Evolutionary conservation across 2,797 vertebrate genomes (phyloP), one percentile per base, ranked within the genome.

Genomic region (Sparus aurata): DNA sequence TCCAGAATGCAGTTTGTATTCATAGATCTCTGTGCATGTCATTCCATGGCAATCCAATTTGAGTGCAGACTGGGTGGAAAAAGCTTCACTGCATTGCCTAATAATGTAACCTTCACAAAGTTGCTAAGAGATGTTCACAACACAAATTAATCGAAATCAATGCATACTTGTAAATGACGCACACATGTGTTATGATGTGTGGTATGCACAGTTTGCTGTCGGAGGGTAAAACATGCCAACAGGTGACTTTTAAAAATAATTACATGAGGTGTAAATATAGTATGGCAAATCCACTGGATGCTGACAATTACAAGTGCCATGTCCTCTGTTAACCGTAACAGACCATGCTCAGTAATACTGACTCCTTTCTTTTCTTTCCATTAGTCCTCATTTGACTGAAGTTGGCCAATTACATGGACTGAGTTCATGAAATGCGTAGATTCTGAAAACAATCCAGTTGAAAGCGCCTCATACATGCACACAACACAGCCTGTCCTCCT

Each of bases 401-500:
- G 49, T 16, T 1, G 50, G 30, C 30, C 30, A 30, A 30, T 30
- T 30, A 4, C 30, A 30, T 4, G 30, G 30, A 30, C 4, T 4
- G 30, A 30, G 3, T 30, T 30, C 6, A 30, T 30, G 34, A 34
- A 34, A 5, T 30, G 18, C 27, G 57, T 17, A 18, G 15, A 27
- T 23, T 12, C 27, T 60, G 55, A 59, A 47, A 61, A 61, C 41
- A 73, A 30, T 66, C 25, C 5, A 38, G 20, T 23, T 45, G 67
- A n/a, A 34, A 34, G 30, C 30, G 7, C 6, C 30, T 41, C 23
- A 16, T 23, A 30, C 45, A 52, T 43, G 13, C 64, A 3, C 25
- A 25, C 25, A 25, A 73, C 43, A 43, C 46, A 12, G 20, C 34
- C n/a, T 4, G 18, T 43, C 30, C 30, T n/a, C 3, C 10, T 55